Percentiles rank a stretch among this genome's conserved stretches.
Conservation (phyloP, 92 coral and sea anemone species). For the Zoanthus solanderi region DNA sequence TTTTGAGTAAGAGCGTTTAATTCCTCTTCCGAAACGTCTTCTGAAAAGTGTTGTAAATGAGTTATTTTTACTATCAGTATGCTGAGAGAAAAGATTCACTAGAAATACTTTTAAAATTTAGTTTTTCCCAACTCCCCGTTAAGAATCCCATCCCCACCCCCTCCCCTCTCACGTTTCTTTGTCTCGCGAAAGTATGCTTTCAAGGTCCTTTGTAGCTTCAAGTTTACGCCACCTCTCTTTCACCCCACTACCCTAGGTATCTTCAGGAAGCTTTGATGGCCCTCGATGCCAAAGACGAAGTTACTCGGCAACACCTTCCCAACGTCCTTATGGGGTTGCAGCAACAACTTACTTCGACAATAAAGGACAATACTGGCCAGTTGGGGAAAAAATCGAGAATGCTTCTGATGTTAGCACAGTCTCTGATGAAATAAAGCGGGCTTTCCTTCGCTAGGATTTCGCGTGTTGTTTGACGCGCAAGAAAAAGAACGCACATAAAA, state of each 20-base stretch:
- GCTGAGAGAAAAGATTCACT: too few species aligned
- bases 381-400: constrained; percentile 74
- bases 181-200: too few species aligned
- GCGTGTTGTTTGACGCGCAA: background rate
- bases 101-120: too few species aligned
- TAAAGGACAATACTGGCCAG: constrained; percentile 66
- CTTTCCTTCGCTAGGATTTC: background rate
- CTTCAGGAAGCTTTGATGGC: constrained; percentile 88
- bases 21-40: too few species aligned
- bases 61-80: too few species aligned
- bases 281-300: constrained; percentile 77
- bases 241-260: constrained; percentile 61
- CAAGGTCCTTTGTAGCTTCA: too few species aligned
- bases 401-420: constrained; percentile 92
- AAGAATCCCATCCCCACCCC: too few species aligned
- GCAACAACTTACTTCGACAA: constrained; percentile 77
- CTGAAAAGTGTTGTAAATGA: too few species aligned
- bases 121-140: too few species aligned
- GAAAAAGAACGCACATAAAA: background rate
- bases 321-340: constrained; percentile 78
- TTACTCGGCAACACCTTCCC: constrained; percentile 91
- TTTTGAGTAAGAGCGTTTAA: too few species aligned
- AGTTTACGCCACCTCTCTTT: background rate
- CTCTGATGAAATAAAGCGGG: constrained; percentile 56
- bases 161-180: too few species aligned